Conservation (phyloP, 2,113 vertebrate species). For the Triplophysa dalaica region DNA sequence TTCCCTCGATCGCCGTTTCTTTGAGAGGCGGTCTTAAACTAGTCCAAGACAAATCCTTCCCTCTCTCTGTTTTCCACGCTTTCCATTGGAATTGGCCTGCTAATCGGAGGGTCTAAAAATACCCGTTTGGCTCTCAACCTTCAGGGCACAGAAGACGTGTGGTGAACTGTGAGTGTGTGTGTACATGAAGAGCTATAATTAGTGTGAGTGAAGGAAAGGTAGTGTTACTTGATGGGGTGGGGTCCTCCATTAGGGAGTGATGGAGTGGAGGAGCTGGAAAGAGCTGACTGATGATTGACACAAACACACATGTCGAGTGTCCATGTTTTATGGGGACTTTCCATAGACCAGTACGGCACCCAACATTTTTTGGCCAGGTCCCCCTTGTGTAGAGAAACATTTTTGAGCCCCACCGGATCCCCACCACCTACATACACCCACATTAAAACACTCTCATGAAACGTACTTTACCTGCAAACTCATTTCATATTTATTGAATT, state of each 20-base stretch:
- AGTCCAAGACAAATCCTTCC: neutral
- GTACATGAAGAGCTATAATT: conserved; percentile 46
- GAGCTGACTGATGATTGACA: conserved; percentile 20
- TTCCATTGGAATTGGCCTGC: conserved; percentile 27
- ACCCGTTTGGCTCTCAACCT: conserved; percentile 21
- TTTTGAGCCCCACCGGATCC: too few species aligned
- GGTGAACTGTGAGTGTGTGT: conserved; percentile 30
- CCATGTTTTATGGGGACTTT: too few species aligned
- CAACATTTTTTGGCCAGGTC: too few species aligned
- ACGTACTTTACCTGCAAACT: too few species aligned
- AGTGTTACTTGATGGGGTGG: conserved; percentile 33
- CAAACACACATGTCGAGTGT: neutral
- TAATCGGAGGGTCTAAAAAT: conserved; percentile 31
- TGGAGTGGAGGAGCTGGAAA: conserved; percentile 19
- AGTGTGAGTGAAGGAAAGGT: conserved; percentile 37
- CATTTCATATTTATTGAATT: too few species aligned
- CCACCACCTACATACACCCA: too few species aligned
- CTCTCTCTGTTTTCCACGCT: neutral
- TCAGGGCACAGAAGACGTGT: conserved; percentile 35
- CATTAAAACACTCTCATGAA: too few species aligned
- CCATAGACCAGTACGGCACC: too few species aligned
- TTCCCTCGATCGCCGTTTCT: neutral
- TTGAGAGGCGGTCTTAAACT: neutral
- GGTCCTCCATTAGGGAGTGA: conserved; percentile 34
- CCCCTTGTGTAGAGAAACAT: too few species aligned